Evolutionary conservation across 2,888 invertebrate genomes (phyloP).

Genomic region (Sarcophaga carnaria): DNA sequence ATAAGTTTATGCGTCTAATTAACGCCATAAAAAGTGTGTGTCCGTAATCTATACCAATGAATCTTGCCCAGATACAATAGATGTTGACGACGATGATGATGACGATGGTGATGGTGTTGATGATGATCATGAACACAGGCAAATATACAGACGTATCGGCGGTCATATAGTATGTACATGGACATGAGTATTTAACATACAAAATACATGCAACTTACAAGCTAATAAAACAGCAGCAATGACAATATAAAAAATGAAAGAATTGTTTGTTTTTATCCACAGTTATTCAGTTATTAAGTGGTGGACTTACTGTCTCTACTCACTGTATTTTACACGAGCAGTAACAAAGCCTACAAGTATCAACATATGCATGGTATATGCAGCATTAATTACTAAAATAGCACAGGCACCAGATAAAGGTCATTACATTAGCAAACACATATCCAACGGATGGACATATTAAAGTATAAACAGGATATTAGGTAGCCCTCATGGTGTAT

Average conservation of each 20-base stretch:
- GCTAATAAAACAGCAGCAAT: constrained; percentile 24
- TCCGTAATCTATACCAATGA: constrained; percentile 67
- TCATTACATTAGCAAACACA: too few relatives aligned
- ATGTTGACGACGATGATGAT: constrained; percentile 32
- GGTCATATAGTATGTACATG: constrained; percentile 3
- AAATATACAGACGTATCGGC: constrained; percentile 7
- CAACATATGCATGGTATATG: too few relatives aligned
- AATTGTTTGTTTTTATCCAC: neutral
- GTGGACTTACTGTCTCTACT: constrained; percentile 1
- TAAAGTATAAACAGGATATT: too few relatives aligned
- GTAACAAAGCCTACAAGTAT: neutral
- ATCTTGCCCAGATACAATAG: constrained; percentile 46
- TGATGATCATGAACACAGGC: constrained; percentile 22
- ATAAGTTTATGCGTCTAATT: constrained; percentile 69
- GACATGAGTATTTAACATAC: constrained; percentile 21
- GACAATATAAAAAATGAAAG: constrained; percentile 19
- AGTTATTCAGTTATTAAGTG: constrained; percentile 14
- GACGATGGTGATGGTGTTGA: constrained; percentile 34
- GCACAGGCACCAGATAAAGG: too few relatives aligned
- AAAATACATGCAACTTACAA: constrained; percentile 22
- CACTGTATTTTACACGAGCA: neutral
- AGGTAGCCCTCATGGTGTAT: too few relatives aligned
- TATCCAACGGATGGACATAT: too few relatives aligned
- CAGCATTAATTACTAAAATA: too few relatives aligned
- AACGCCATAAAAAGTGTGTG: constrained; percentile 68